Percentiles rank a stretch among this genome's conserved stretches.
Evolutionary conservation across 2,113 vertebrate species (phyloP).

Genomic region (Gopherus evgoodei): DNA sequence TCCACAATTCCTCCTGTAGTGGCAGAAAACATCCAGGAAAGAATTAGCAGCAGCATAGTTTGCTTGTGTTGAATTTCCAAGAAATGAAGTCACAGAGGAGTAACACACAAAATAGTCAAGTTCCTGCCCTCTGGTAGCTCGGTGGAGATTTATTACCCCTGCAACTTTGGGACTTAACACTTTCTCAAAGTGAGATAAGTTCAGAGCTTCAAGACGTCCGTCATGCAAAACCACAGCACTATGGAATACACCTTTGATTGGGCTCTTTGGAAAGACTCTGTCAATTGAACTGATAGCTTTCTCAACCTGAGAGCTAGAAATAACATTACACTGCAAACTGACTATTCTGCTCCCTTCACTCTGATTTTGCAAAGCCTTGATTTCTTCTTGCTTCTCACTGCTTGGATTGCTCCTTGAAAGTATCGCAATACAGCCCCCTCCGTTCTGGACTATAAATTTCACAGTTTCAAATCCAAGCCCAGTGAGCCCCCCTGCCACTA

Average conservation of each 20-base stretch:
- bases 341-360: conserved; percentile 60
- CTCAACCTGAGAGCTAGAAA: conserved; percentile 71
- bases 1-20: conserved; percentile 85
- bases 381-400: conserved; percentile 75
- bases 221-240: conserved; percentile 87
- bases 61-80: conserved; percentile 85
- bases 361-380: conserved; percentile 76
- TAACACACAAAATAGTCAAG: conserved; percentile 91
- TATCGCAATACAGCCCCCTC: conserved; percentile 82
- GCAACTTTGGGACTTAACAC: conserved; percentile 88
- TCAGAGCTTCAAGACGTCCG: conserved; percentile 80
- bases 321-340: conserved; percentile 83
- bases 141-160: conserved; percentile 86
- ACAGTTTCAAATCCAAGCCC: conserved; percentile 90
- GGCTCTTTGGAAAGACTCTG: conserved; percentile 72
- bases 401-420: conserved; percentile 80
- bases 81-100: conserved; percentile 87
- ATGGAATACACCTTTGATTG: conserved; percentile 88
- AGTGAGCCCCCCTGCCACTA: conserved; percentile 87
- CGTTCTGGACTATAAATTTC: conserved; percentile 84
- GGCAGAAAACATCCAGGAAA: conserved; percentile 87
- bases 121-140: conserved; percentile 79
- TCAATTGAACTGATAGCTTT: conserved; percentile 76
- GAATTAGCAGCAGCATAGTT: conserved; percentile 93
- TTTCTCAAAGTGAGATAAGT: conserved; percentile 77